phyloP scores from a whole-genome alignment of 2,113 vertebrate genomes.

The Carettochelys insculpta region DNA sequence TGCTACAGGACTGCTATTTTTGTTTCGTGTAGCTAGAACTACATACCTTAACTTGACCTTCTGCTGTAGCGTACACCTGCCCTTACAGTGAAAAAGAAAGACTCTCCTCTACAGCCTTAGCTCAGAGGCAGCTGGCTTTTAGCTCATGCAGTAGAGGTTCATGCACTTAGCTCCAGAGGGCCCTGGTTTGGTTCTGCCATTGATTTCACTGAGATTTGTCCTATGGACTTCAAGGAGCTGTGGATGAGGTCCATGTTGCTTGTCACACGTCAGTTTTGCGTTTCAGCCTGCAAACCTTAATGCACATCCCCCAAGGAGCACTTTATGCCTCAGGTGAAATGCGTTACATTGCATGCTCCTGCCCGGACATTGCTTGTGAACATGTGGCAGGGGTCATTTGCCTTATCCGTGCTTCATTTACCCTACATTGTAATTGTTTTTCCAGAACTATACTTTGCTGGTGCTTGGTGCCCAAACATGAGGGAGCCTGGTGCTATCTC shows the following conservation, averaged over 20 bases:
- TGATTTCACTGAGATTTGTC: background rate
- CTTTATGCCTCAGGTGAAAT: background rate
- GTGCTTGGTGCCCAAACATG: background rate
- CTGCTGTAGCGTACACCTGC: too few species aligned
- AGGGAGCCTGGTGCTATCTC: background rate
- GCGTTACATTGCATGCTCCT: background rate
- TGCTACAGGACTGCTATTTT: too few species aligned
- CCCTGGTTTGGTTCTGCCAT: too few species aligned
- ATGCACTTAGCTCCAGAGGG: too few species aligned
- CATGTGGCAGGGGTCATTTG: background rate
- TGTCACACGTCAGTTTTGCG: background rate
- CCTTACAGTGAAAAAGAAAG: too few species aligned
- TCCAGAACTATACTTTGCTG: background rate
- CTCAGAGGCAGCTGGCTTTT: too few species aligned
- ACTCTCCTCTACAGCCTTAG: too few species aligned
- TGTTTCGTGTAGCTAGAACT: too few species aligned
- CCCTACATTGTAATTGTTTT: background rate
- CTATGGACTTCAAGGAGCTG: background rate
- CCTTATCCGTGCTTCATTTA: background rate
- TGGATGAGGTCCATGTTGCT: background rate
- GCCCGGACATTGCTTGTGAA: background rate
- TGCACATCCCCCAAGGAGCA: background rate
- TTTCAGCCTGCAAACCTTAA: conserved; percentile 15
- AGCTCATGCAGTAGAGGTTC: too few species aligned
- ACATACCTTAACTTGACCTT: too few species aligned